Base-by-base conservation (phyloP, 2,888 invertebrate species). In the Cotesia congregata region DNA sequence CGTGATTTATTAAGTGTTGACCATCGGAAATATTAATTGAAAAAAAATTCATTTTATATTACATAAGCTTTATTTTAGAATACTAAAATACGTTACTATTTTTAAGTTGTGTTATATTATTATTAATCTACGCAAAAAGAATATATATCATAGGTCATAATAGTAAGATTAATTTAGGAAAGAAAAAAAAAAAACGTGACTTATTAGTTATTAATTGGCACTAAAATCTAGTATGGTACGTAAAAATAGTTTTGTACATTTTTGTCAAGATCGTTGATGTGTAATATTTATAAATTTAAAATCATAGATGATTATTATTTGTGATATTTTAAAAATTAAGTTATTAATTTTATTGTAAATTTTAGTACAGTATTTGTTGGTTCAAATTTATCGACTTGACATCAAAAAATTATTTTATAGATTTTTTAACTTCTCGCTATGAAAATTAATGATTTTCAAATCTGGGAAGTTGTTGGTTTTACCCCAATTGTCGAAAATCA, bases 131-230 rank as follows among this genome's bases (percentile, higher is more conserved):
- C 7, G 7, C 9, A 20, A 64, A 20, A 20, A 64, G 17, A 20
- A 17, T 50, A 41, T 50, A 50, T 50, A 50, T 50, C 2, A 50
- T 50, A 12, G 12, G 7, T 50, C 12, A 69, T 9, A 59, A 38
- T 59, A 50, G 50, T 41, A 40, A 15, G 5, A 71, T 64, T 9
- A 71, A 50, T 17, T 15, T 41, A 38, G 9, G 17, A 69, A 41
- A 1, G 50, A 70, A 60, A 20, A 50, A 50, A 65, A 38, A 68
- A 76, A 20, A 40, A 68, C 69, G 76, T 76, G 77, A 77, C 70
- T 77, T 77, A 77, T 30, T 73, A 77, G 64, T 60, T 64, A 74
- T 70, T 69, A 64, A 76, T 73, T 73, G 73, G 73, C 73, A n/a
- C 60, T 65, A 59, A 72, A 41, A 50, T 12, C 15, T 72, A 50